A percentile compares a stretch with the other conserved stretches of the same genome.
These are phyloP conservation scores for Melanerpes formicivorus DNA, from an alignment of 2,113 vertebrate genomes.

Conservation along the genomic window DNA sequence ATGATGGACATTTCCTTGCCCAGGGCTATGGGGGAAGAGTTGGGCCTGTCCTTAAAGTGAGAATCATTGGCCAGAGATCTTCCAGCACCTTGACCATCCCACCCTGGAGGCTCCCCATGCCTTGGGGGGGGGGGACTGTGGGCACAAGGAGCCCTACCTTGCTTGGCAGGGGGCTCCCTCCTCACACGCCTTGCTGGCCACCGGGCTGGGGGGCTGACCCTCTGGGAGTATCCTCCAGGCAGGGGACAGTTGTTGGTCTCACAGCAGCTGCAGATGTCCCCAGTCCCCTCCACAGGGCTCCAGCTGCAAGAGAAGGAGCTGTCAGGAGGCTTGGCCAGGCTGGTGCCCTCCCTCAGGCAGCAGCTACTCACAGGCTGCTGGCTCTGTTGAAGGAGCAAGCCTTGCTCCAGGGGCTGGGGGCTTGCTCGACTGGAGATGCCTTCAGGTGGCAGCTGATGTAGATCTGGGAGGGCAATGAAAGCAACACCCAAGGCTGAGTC, in stretches of 20 bases:
- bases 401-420: slow-evolving; percentile 23
- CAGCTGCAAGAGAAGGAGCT: background rate
- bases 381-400: slow-evolving; percentile 64
- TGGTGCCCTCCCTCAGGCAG: too few relatives aligned
- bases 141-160: background rate
- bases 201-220: background rate
- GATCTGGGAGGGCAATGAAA: background rate
- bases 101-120: too few relatives aligned
- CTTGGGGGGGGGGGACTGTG: too few relatives aligned
- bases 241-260: background rate
- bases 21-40: background rate
- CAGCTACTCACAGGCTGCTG: slow-evolving; percentile 1
- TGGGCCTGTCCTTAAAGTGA: background rate
- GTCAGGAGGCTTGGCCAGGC: too few relatives aligned
- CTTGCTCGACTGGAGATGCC: slow-evolving; percentile 25
- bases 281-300: slow-evolving; percentile 48
- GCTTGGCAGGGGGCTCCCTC: background rate
- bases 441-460: slow-evolving; percentile 55
- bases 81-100: background rate
- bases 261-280: slow-evolving; percentile 59
- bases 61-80: background rate
- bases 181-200: background rate
- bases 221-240: background rate
- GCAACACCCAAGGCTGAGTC: background rate
- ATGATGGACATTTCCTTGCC: too few relatives aligned